Base-by-base conservation (phyloP, 2,888 invertebrate species). In the Mystacides longicornis region DNA sequence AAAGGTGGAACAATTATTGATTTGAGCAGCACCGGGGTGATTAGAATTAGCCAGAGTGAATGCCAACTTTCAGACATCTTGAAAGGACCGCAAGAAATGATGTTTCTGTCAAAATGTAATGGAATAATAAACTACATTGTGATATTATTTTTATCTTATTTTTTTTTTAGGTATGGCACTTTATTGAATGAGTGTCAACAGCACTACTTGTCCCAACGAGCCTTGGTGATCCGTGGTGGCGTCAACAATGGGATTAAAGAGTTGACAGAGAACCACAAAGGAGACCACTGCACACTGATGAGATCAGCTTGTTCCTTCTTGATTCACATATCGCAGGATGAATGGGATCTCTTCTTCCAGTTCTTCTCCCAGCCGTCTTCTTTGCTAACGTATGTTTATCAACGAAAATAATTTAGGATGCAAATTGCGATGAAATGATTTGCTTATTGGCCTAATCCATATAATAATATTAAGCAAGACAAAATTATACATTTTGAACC, bases 311-410 rank as follows among this genome's bases (percentile, higher is more conserved):
- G 93, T 71, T 86, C 93, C 9, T 87, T 97, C 67, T 79, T 96
- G 31, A 84, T 97, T 31, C 93, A 96, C 69, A 87, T 97, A 0
- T 95, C 94, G 62, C 86, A 94, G 64, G 98, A 99, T 71, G 98
- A 99, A 70, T 86, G 92, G 65, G 86, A 90, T 61, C 78, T 99
- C 2, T 98, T 89, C 69, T 82, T 84, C 61, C 93, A 96, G 68
- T 96, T 97, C 72, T 98, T 98, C 68, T 78, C 81, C 1, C 77
- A 81, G 42, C 72, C 81, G 0, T 86, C 87, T 4, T 70, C 75
- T 2, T 81, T 85, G 48, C 68, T 93, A 3, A 80, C 82, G 81
- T 87, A 64, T 77, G 75, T 7, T n/a, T n/a, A n/a, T n/a, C n/a
- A n/a, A n/a, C n/a, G n/a, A n/a, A n/a, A n/a, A n/a, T n/a, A n/a